Conservation (phyloP, 1,140 invertebrate species). For the Drosophila grimshawi region DNA sequence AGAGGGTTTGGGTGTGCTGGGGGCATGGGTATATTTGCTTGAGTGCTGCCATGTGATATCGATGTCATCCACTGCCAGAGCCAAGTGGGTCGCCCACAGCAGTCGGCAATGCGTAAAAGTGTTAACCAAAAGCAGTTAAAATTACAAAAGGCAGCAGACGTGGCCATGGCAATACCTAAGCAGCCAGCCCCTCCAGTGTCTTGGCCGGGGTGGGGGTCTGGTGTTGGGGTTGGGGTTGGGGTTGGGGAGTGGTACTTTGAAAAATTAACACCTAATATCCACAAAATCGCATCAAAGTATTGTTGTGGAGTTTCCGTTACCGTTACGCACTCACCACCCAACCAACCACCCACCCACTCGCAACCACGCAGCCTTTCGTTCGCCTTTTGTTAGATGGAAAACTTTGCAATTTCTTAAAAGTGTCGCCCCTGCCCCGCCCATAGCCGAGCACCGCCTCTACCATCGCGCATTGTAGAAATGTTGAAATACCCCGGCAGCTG, state of each 20-base stretch:
- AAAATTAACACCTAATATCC: conserved; percentile 83
- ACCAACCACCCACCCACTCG: not conserved
- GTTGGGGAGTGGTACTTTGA: conserved; percentile 51
- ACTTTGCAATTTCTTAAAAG: conserved; percentile 83
- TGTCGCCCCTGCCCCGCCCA: conserved; percentile 40
- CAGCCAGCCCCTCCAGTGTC: conserved; percentile 17
- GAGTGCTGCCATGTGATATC: conserved; percentile 69
- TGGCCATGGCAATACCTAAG: conserved; percentile 64
- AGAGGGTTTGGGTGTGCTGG: not conserved
- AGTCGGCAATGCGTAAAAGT: conserved; percentile 81
- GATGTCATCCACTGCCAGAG: conserved; percentile 45
- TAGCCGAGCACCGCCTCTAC: not conserved
- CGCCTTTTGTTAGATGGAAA: conserved; percentile 67
- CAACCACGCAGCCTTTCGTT: not conserved
- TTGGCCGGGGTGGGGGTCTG: too few species aligned
- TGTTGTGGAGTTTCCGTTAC: conserved; percentile 52
- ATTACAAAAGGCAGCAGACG: conserved; percentile 75
- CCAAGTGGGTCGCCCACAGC: conserved; percentile 32
- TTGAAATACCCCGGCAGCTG: conserved; percentile 51
- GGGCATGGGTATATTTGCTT: not conserved
- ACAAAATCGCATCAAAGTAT: conserved; percentile 83
- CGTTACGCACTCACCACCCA: not conserved
- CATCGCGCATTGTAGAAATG: not conserved
- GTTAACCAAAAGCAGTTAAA: conserved; percentile 82
- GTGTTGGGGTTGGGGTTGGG: not conserved